These are phyloP conservation scores for Eulemur rubriventer DNA, from an alignment of 2,797 vertebrate genomes.

Conservation along the genomic window DNA sequence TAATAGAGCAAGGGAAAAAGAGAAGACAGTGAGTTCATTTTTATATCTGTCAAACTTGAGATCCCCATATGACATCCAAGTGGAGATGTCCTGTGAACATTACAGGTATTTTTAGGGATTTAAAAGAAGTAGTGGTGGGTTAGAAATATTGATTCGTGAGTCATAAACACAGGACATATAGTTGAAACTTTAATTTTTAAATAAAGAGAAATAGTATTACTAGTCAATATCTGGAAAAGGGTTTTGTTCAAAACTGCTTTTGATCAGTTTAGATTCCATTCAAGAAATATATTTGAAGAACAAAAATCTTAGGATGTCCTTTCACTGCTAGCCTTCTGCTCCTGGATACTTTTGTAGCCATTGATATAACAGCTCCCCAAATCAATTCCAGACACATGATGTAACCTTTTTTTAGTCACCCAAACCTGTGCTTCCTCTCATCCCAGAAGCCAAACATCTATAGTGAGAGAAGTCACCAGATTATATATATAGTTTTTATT, in stretches of 20 bases:
- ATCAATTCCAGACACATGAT: background rate
- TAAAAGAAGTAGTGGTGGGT: background rate
- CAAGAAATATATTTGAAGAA: slow-evolving; percentile 50
- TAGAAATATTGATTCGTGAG: background rate
- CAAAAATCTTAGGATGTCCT: background rate
- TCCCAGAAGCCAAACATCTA: slow-evolving; percentile 32
- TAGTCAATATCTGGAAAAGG: background rate
- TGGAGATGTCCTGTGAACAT: background rate
- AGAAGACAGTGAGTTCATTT: background rate
- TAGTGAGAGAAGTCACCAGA: slow-evolving; percentile 17
- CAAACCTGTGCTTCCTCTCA: slow-evolving; percentile 14
- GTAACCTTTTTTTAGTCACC: background rate
- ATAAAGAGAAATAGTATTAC: slow-evolving; percentile 29
- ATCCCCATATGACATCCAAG: background rate
- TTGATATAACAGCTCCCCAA: slow-evolving; percentile 12
- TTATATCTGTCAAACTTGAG: background rate
- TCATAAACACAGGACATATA: background rate
- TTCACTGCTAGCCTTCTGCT: slow-evolving; percentile 46
- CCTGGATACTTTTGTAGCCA: background rate
- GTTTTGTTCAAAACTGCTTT: slow-evolving; percentile 27
- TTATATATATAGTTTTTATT: background rate
- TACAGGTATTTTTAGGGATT: background rate
- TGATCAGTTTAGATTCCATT: slow-evolving; percentile 36
- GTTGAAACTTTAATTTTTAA: background rate
- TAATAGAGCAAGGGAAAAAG: background rate